These are phyloP conservation scores for Candoia aspera DNA, from an alignment of 2,113 vertebrate genomes.

Conservation along the genomic window DNA sequence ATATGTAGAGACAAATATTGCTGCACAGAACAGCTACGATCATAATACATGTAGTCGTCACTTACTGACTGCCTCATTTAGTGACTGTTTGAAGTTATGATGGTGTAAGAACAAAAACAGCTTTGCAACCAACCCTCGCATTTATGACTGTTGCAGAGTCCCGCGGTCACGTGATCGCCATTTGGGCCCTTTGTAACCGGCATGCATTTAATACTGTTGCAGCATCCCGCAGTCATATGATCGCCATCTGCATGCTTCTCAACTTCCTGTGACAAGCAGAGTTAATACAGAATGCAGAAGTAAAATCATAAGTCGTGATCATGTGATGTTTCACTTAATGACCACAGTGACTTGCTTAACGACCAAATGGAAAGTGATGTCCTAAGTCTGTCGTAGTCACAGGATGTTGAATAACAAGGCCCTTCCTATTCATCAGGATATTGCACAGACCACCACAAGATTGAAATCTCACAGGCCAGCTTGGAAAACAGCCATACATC, in stretches of 20 bases:
- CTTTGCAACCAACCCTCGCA: background rate
- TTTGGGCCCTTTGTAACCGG: background rate
- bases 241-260: background rate
- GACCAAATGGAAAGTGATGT: background rate
- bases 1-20: background rate
- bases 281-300: background rate
- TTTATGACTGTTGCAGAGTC: background rate
- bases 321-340: background rate
- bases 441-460: too few relatives aligned
- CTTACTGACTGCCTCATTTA: background rate
- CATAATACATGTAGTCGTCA: background rate
- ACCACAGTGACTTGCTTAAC: background rate
- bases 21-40: background rate
- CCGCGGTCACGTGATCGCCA: background rate
- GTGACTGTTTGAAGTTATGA: background rate
- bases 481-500: too few relatives aligned
- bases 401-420: too few relatives aligned
- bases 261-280: background rate
- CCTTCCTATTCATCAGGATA: too few relatives aligned
- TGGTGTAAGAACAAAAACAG: background rate
- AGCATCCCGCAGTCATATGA: background rate
- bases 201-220: background rate
- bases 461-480: too few relatives aligned
- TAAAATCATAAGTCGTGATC: background rate
- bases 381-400: background rate